Percentiles rank a stretch among this genome's conserved stretches.
Conservation (phyloP, 1,140 invertebrate genomes). For the Oppia nitens region DNA sequence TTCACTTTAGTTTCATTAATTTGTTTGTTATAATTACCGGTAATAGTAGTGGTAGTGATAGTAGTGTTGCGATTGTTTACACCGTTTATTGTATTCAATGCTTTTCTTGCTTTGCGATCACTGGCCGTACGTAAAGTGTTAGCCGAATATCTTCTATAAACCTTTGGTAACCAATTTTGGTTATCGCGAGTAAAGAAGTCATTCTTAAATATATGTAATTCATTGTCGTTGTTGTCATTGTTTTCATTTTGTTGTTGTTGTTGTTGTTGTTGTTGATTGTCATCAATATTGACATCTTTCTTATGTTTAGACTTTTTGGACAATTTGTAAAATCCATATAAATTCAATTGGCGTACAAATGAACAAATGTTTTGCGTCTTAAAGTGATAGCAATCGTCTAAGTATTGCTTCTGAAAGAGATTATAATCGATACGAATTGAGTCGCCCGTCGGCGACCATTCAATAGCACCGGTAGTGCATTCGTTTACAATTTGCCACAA, state of each 20-base stretch:
- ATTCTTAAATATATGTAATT: slow-evolving; percentile 25
- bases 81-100: no score
- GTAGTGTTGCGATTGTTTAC: no score
- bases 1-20: no score
- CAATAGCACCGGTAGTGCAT: slow-evolving; percentile 6
- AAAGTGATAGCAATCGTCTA: slow-evolving; percentile 25
- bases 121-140: no score
- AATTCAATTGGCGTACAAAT: slow-evolving; percentile 27
- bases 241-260: no score
- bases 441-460: slow-evolving; percentile 13
- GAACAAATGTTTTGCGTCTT: slow-evolving; percentile 27
- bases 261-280: no score
- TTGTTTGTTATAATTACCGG: no score
- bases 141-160: slow-evolving; percentile 9
- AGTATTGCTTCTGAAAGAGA: slow-evolving; percentile 13
- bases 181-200: slow-evolving; percentile 28
- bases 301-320: neutral
- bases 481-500: slow-evolving; percentile 15
- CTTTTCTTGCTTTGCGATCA: no score
- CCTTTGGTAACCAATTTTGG: slow-evolving; percentile 7
- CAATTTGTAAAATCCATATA: slow-evolving; percentile 24
- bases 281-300: slow-evolving; percentile 17
- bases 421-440: slow-evolving; percentile 14
- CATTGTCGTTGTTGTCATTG: no score
- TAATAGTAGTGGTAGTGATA: no score